phyloP scores from a whole-genome alignment of 1,140 invertebrate genomes.

The Lepeophtheirus salmonis region DNA sequence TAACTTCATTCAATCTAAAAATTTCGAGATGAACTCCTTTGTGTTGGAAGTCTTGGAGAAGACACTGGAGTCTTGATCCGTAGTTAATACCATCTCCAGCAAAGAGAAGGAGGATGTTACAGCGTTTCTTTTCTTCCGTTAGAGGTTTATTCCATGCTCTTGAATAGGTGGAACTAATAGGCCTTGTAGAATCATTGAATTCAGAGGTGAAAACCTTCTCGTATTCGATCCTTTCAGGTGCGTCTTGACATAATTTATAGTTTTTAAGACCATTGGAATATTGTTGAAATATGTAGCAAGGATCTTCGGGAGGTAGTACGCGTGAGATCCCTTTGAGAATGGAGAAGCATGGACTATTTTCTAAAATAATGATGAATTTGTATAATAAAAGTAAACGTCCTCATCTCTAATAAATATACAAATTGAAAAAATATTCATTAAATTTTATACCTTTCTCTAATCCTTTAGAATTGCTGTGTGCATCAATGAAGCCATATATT shows the following conservation, averaged over 20 bases:
- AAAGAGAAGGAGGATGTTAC: constrained; percentile 8
- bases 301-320: neutral
- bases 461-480: neutral
- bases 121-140: neutral
- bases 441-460: too few species aligned
- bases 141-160: neutral
- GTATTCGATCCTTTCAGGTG: too few species aligned
- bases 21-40: neutral
- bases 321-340: neutral
- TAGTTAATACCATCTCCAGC: neutral
- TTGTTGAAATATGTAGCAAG: neutral
- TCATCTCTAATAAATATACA: too few species aligned
- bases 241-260: neutral
- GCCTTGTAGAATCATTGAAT: too few species aligned
- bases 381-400: too few species aligned
- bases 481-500: neutral
- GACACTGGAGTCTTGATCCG: neutral
- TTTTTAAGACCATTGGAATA: neutral
- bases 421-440: too few species aligned
- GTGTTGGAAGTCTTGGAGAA: neutral
- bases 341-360: neutral
- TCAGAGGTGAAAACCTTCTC: neutral
- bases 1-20: constrained; percentile 1
- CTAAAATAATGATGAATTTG: too few species aligned
- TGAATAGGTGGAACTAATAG: neutral